Base-by-base conservation (phyloP, 2,797 vertebrate species). In the Trematomus bernacchii region DNA sequence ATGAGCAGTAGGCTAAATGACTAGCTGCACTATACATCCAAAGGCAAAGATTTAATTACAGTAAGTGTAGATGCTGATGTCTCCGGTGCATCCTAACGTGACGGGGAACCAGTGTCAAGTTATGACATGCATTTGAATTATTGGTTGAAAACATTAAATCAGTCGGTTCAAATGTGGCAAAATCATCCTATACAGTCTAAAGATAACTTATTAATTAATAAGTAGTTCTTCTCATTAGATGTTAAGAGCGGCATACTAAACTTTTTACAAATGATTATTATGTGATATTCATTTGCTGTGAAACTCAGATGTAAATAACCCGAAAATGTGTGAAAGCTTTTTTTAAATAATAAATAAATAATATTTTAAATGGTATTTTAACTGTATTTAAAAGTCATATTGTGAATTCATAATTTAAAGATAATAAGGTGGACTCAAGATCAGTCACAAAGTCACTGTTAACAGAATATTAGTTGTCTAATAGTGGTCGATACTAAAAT, bases 61-160 rank as follows among this genome's bases (percentile, higher is more conserved):
- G 9, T 47, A 40, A 42, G 10, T 58, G 0, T 0, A 30, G 27
- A 71, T 37, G 40, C 10, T 16, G 0, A 43, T 8, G 23, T 16
- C 21, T 61, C 48, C 27, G 27, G 16, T 19, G 40, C 23, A 40
- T 58, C 3, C 54, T 55, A 12, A 16, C 11, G 13, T 51, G 23
- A 53, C n/a, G 18, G 23, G 2, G 11, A 77, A 23, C n/a, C 14
- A 59, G 10, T 66, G 15, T 55, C 48, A 48, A 53, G 40, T 51
- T 50, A 42, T 27, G 13, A 65, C 44, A n/a, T 8, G 13, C 21
- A 53, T 14, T 33, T 50, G 14, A 27, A 19, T 40, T 42, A 23
- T 59, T 69, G 57, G 40, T 33, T 57, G 13, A 61, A 43, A 66
- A 11, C 15, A 68, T 52, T 4, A 47, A 30, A 65, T 59, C n/a